Base-by-base conservation (phyloP, 2,888 invertebrate genomes). In the Amphiduros pacificus region DNA sequence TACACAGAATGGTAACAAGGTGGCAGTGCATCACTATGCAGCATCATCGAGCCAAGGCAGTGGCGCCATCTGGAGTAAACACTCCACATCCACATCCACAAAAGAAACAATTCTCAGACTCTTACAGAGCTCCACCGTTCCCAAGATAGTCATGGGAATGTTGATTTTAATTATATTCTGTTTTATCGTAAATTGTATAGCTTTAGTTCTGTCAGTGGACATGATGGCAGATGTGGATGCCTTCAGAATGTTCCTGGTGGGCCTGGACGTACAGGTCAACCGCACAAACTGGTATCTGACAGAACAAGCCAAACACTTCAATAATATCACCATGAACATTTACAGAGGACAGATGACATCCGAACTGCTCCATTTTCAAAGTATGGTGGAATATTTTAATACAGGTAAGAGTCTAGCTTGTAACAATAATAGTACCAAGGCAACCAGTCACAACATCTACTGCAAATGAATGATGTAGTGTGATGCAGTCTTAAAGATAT, bases 261-360 rank as follows among this genome's bases (percentile, higher is more conserved):
- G 63, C 29, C 63, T 73, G 32, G 53, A 68, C 52, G 62, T 61
- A 28, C 69, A 73, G 51, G 60, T 68, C 1, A 65, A 71, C 62
- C 68, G 69, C 68, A 71, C 71, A 22, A 71, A 74, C 60, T 63
- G 60, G 58, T 68, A 71, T 55, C 64, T 74, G 50, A 55, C 64
- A 24, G 70, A 74, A 22, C 72, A 74, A 59, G 73, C 73, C 26
- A 58, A 55, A 36, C 71, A 76, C 64, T 68, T 76, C 61, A 77
- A 75, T 36, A 49, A 63, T n/a, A 63, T 68, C 32, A 62, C 65
- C 27, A 61, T 69, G 61, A 58, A 54, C 26, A 61, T 64, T 31
- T 68, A 65, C 61, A 51, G 55, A 52, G 54, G 54, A 28, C 68
- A 68, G 44, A 60, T 60, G 60, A 29, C 40, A 20, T 55, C 55